Base-by-base conservation (phyloP, 2,797 vertebrate species). In the Neopelma chrysocephalum region DNA sequence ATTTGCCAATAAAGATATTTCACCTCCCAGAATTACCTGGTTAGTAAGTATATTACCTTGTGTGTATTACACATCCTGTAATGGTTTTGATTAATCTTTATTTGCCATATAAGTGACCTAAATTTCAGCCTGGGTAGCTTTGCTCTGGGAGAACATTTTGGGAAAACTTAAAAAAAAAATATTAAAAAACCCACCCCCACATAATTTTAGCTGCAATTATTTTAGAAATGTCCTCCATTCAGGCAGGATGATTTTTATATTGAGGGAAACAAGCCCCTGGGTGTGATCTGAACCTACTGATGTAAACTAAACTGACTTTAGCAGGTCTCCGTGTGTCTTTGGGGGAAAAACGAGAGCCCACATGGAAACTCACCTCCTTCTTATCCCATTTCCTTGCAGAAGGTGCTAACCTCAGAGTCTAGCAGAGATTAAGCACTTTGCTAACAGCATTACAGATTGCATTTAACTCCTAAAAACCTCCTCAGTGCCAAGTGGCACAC, bases 361-460 rank as follows among this genome's bases (percentile, higher is more conserved):
- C 72, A 58, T 45, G 85, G 87, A 48, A 76, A 21, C 79, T 72
- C 91, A 40, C 31, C 47, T 83, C 78, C 48, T 58, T 12, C 76
- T 79, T 62, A 83, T 58, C 89, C 89, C 66, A 65, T 86, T 87
- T 65, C 22, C 85, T 62, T 11, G 65, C 66, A 72, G 77, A 87
- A 95, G 87, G 95, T 29, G 96, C 77, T 86, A 92, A 79, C 87
- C 82, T 78, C 75, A 11, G 61, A 48, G 91, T 32, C 79, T 69
- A 56, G 87, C 84, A 16, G 79, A 94, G 94, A 89, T 83, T 83
- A 88, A 91, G 80, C 87, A 36, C 84, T 94, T 79, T 34, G 76
- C 57, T 81, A 90, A 81, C 57, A 45, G 61, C 36, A 62, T 80
- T 76, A 82, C 26, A 26, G 47, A 60, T 76, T 40, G 58, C 29